Evolutionary conservation across 2,797 vertebrate genomes (phyloP).

Genomic region (Pterois miles): DNA sequence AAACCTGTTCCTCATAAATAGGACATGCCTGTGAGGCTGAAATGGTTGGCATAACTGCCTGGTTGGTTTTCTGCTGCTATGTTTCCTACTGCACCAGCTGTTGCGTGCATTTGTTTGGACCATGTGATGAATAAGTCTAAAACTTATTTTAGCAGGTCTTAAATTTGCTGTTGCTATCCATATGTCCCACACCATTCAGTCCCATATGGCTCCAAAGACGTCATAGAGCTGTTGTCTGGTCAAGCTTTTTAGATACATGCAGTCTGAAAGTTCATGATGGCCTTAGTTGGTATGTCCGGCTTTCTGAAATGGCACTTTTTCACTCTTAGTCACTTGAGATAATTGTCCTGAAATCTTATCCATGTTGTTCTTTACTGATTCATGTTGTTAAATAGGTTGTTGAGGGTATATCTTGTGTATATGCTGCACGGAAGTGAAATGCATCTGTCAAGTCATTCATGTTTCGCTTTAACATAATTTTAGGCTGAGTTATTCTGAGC

Average conservation of each 20-base stretch:
- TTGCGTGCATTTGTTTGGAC: conserved; percentile 49
- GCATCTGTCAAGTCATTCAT: neutral
- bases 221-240: conserved; percentile 7
- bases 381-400: conserved; percentile 20
- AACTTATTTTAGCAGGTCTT: conserved; percentile 56
- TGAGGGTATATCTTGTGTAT: neutral
- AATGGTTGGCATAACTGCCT: conserved; percentile 55
- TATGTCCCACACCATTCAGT: conserved; percentile 16
- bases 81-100: conserved; percentile 53
- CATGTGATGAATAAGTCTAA: conserved; percentile 50
- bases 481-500: conserved; percentile 24
- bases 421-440: conserved; percentile 35
- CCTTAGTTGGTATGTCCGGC: conserved; percentile 3
- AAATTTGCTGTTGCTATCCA: conserved; percentile 41
- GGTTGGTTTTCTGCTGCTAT: conserved; percentile 38
- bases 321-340: neutral
- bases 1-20: conserved; percentile 64
- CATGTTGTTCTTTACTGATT: neutral
- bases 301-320: conserved; percentile 10
- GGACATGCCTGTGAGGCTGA: conserved; percentile 38
- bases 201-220: conserved; percentile 34
- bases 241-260: conserved; percentile 13
- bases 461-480: conserved; percentile 12
- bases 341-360: conserved; percentile 11
- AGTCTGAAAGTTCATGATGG: conserved; percentile 5